Evolutionary conservation across 2,797 vertebrate genomes (phyloP).

Genomic region (Coccyzus lansbergi): DNA sequence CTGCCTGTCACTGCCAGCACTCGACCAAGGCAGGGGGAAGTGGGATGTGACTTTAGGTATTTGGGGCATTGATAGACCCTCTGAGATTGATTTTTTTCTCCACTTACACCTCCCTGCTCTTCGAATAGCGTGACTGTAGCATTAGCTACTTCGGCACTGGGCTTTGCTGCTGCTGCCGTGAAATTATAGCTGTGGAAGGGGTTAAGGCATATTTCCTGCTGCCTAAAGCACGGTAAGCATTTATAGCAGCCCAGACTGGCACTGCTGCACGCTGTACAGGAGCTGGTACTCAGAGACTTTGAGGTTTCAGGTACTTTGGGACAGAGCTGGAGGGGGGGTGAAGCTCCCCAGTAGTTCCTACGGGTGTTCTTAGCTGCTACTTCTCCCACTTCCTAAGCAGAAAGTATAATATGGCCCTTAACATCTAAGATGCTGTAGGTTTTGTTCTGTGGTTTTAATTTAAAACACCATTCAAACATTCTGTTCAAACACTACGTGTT

Average conservation of each 20-base stretch:
- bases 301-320: background rate
- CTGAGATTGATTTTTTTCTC: rapidly evolving
- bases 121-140: background rate
- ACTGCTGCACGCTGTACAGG: background rate
- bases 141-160: background rate
- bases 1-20: rapidly evolving
- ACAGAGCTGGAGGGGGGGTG: background rate
- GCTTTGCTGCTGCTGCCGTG: background rate
- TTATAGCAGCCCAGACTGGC: background rate
- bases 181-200: background rate
- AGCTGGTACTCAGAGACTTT: background rate
- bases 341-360: background rate
- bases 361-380: background rate
- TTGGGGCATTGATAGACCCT: background rate
- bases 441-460: background rate
- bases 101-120: background rate
- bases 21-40: background rate
- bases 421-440: background rate
- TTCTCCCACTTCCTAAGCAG: background rate
- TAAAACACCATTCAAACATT: background rate
- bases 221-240: background rate
- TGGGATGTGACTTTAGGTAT: background rate
- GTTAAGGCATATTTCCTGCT: slow-evolving; percentile 12
- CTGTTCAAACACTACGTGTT: background rate
- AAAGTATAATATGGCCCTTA: background rate